Conservation (phyloP, 2,797 vertebrate species). For the Gadopsis marmoratus region DNA sequence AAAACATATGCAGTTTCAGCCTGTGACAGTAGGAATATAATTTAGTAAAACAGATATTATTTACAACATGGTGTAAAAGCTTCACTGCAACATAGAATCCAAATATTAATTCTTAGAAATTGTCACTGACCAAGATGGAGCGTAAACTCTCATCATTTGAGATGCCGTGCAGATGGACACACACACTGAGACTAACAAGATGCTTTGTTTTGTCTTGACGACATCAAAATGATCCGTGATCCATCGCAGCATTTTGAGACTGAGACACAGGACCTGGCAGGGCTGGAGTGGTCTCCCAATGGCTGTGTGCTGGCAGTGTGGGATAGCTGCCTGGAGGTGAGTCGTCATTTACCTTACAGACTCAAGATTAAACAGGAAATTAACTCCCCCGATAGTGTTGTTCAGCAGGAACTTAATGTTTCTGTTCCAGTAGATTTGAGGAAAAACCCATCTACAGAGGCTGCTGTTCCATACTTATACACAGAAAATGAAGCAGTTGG, state of each 20-base stretch:
- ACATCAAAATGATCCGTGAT: background rate
- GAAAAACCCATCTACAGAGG: background rate
- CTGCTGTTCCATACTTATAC: background rate
- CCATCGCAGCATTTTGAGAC: conserved; percentile 93
- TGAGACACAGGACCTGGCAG: conserved; percentile 94
- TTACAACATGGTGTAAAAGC: background rate
- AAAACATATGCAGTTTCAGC: background rate
- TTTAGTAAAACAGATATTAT: conserved; percentile 1
- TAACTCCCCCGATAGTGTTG: background rate
- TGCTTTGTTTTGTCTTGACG: background rate
- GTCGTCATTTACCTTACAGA: conserved; percentile 30
- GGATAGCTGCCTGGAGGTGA: conserved; percentile 95
- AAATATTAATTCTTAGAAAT: background rate
- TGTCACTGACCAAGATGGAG: background rate
- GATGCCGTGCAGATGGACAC: background rate
- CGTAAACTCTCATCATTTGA: background rate
- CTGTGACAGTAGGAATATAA: background rate
- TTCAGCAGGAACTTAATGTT: background rate
- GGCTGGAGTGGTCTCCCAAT: conserved; percentile 97
- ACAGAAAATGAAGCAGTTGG: background rate
- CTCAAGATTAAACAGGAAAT: background rate
- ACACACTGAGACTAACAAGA: background rate
- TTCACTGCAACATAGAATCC: background rate
- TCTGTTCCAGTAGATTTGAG: background rate
- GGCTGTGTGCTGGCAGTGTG: conserved; percentile 95